Evolutionary conservation across 2,888 invertebrate species (phyloP).

Genomic region (Drosophila siamana): DNA sequence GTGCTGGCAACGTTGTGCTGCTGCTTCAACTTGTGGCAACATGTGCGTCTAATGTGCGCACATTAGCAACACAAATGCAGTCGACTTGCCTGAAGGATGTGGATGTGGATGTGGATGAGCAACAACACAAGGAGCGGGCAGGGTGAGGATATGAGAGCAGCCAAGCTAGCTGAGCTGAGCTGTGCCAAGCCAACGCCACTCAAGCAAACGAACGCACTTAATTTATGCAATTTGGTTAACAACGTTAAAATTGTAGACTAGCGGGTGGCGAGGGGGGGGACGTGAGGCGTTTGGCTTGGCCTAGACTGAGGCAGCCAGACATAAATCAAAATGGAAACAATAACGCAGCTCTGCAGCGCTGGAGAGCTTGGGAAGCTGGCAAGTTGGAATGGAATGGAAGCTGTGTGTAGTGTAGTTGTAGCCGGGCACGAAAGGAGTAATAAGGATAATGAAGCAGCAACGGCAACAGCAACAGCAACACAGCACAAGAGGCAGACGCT

Average conservation of each 20-base stretch:
- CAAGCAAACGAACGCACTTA: constrained; percentile 83
- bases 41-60: constrained; percentile 79
- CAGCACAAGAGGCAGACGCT: constrained; percentile 16
- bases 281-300: constrained; percentile 3
- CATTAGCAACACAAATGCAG: constrained; percentile 80
- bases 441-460: constrained; percentile 76
- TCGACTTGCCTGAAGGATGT: constrained; percentile 48
- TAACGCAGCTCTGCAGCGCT: constrained; percentile 52
- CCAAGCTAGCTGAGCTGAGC: constrained; percentile 38
- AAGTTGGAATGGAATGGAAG: constrained; percentile 14
- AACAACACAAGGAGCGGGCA: neutral
- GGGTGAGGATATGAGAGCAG: constrained; percentile 19
- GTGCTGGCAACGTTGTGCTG: constrained; percentile 27
- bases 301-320: constrained; percentile 49
- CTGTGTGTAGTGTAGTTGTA: constrained; percentile 7
- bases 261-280: constrained; percentile 1
- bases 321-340: constrained; percentile 81
- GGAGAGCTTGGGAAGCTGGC: constrained; percentile 7
- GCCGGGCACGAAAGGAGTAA: constrained; percentile 71
- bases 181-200: constrained; percentile 68
- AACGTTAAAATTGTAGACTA: constrained; percentile 81
- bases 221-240: constrained; percentile 85
- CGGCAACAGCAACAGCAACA: constrained; percentile 20
- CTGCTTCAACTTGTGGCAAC: constrained; percentile 58
- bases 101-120: constrained; percentile 5